A percentile compares a stretch with the other conserved stretches of the same genome.
Evolutionary conservation across 1,140 invertebrate genomes (phyloP).

Genomic region (Drosophila murphyi): DNA sequence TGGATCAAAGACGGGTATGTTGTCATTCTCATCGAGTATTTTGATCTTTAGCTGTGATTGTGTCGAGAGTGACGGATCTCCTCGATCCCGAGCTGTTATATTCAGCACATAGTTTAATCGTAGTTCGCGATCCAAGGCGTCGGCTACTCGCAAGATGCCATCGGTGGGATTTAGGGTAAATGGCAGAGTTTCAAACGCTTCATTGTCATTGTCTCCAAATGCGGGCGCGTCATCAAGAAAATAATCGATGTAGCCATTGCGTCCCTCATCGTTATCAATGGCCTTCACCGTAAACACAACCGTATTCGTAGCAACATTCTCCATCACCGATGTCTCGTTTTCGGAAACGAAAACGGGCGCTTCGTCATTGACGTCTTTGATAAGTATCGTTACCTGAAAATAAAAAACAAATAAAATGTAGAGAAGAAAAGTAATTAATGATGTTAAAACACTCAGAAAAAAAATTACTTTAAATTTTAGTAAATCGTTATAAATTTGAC

Average conservation of each 20-base stretch:
- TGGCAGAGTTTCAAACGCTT: constrained; percentile 83
- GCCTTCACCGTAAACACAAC: constrained; percentile 96
- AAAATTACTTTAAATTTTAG: no score
- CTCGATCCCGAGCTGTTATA: constrained; percentile 94
- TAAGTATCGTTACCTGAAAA: constrained; percentile 91
- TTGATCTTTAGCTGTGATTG: constrained; percentile 89
- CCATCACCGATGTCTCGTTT: constrained; percentile 91
- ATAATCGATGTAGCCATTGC: constrained; percentile 97
- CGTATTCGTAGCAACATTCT: constrained; percentile 95
- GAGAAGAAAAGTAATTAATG: constrained; percentile 6
- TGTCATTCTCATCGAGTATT: constrained; percentile 97
- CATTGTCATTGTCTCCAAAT: not conserved
- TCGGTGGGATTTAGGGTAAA: constrained; percentile 95
- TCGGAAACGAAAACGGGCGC: constrained; percentile 94
- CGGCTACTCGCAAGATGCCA: constrained; percentile 92
- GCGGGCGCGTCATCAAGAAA: constrained; percentile 86
- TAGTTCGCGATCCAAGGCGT: constrained; percentile 93
- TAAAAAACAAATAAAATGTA: not conserved
- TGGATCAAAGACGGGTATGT: constrained; percentile 95
- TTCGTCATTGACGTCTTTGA: constrained; percentile 98
- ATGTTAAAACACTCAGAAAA: not conserved
- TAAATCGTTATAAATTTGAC: no score
- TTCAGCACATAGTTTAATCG: constrained; percentile 91
- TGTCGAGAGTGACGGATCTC: constrained; percentile 91
- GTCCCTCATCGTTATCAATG: constrained; percentile 95